These are phyloP conservation scores for Manis javanica DNA, from an alignment of 2,797 vertebrate genomes.

Conservation along the genomic window DNA sequence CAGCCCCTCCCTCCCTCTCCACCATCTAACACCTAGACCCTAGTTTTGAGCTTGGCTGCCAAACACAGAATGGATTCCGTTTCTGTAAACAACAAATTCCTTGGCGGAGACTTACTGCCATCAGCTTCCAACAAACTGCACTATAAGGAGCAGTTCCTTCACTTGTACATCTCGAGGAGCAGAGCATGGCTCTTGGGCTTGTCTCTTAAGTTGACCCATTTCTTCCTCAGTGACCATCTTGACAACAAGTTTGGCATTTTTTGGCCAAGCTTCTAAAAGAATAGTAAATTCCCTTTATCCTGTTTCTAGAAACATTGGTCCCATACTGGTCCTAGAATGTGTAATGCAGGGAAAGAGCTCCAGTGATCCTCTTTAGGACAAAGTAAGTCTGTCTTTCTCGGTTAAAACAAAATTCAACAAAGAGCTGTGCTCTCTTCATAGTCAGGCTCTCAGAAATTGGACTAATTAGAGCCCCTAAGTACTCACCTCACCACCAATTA, in stretches of 20 bases:
- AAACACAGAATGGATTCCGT: neutral
- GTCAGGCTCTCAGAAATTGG: slow-evolving; percentile 21
- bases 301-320: neutral
- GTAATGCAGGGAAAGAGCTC: neutral
- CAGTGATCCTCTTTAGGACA: neutral
- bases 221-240: neutral
- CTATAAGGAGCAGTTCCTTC: neutral
- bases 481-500: neutral
- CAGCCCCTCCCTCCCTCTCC: neutral
- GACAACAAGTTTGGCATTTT: neutral
- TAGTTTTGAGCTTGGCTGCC: neutral
- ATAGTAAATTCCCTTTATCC: neutral
- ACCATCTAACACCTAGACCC: neutral
- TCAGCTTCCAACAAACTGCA: neutral
- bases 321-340: neutral
- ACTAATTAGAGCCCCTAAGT: slow-evolving; percentile 37
- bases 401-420: slow-evolving; percentile 48
- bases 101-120: neutral
- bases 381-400: neutral
- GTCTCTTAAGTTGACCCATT: neutral
- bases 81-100: neutral
- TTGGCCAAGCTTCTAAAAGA: slow-evolving; percentile 4
- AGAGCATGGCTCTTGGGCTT: neutral
- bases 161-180: neutral
- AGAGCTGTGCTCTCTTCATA: neutral